These are phyloP conservation scores for Furnarius figulus DNA, from an alignment of 2,113 vertebrate genomes.

Conservation along the genomic window DNA sequence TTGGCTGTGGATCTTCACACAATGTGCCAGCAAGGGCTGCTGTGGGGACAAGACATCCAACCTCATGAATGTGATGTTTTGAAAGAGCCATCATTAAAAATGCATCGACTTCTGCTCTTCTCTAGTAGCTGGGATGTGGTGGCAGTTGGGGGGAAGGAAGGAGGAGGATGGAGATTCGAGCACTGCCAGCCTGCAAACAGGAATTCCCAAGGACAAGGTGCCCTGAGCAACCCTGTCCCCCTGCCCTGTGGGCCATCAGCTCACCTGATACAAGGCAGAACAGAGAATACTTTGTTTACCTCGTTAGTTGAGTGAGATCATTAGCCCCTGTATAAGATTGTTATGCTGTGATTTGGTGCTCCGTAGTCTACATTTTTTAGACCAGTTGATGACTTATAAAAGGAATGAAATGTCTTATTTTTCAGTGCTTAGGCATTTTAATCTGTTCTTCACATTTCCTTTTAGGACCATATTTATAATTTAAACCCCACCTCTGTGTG, in stretches of 20 bases:
- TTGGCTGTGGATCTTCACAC: neutral
- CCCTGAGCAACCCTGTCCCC: neutral
- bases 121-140: neutral
- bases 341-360: neutral
- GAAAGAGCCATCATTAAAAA: neutral
- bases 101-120: neutral
- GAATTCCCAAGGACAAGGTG: neutral
- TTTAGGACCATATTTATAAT: slow-evolving; percentile 1
- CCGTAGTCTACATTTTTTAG: neutral
- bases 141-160: neutral
- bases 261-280: neutral
- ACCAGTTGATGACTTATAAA: neutral
- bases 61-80: accelerated
- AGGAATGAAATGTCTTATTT: neutral
- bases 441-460: neutral
- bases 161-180: neutral
- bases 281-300: accelerated
- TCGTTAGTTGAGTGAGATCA: too few relatives aligned
- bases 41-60: accelerated
- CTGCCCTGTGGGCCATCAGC: too few relatives aligned
- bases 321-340: neutral
- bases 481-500: neutral
- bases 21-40: accelerated
- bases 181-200: accelerated
- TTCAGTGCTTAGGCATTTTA: neutral